phyloP scores from a whole-genome alignment of 2,888 invertebrate genomes.

The Macaria liturata region DNA sequence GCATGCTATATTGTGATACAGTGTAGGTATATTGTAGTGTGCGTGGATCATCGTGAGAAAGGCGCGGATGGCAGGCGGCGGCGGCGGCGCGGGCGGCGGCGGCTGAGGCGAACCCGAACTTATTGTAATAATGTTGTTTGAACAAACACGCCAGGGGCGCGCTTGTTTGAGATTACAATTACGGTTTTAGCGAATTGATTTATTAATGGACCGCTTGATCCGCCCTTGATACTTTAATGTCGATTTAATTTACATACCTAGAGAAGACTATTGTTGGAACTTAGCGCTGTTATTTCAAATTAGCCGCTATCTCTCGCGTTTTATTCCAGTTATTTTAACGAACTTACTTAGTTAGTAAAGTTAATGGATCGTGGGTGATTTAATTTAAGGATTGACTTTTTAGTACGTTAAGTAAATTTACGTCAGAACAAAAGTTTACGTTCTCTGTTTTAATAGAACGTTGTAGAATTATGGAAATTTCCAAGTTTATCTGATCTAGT shows the following conservation, averaged over 20 bases:
- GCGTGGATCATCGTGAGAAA: constrained; percentile 53
- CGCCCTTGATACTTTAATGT: constrained; percentile 81
- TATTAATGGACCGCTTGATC: constrained; percentile 82
- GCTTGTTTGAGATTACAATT: constrained; percentile 83
- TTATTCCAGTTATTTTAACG: constrained; percentile 12
- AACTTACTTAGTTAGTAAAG: constrained; percentile 16
- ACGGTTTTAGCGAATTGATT: constrained; percentile 83
- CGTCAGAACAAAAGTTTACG: not conserved
- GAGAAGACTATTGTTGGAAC: constrained; percentile 30
- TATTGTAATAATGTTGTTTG: constrained; percentile 83
- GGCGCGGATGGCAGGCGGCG: constrained; percentile 46
- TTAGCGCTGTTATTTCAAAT: constrained; percentile 33
- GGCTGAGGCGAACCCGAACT: constrained; percentile 65
- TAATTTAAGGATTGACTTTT: constrained; percentile 15
- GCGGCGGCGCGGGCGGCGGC: constrained; percentile 32
- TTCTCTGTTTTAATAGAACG: not conserved
- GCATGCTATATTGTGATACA: constrained; percentile 13
- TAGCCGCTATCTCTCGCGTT: constrained; percentile 27
- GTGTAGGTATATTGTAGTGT: constrained; percentile 32
- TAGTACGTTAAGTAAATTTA: constrained; percentile 8
- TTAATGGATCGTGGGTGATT: constrained; percentile 11
- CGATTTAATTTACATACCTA: constrained; percentile 74
- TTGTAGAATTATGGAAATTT: not conserved
- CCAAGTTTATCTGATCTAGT: not conserved
- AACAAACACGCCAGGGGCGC: constrained; percentile 75